Conservation (phyloP, 1,140 invertebrate species). For the Brachionus rotundiformis region DNA sequence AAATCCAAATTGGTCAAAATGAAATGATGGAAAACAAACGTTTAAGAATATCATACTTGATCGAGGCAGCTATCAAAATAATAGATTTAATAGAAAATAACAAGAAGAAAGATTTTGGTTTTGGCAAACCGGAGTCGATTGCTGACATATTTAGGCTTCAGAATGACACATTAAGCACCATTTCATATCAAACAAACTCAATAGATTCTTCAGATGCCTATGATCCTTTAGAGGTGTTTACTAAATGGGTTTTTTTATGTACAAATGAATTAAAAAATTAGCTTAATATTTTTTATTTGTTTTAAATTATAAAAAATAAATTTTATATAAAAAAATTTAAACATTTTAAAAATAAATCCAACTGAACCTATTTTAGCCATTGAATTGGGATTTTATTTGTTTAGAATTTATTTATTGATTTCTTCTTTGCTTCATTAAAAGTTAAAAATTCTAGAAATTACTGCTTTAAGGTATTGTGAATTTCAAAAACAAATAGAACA, state of each 20-base stretch:
- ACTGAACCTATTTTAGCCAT: no score
- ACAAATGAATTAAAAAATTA: conserved; percentile 37
- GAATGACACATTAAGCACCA: background rate
- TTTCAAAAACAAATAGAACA: no score
- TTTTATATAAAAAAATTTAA: no score
- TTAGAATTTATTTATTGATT: no score
- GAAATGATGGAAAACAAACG: background rate
- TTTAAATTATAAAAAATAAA: background rate
- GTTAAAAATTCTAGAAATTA: no score
- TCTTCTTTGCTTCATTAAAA: no score
- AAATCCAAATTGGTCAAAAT: background rate
- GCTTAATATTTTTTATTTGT: no score
- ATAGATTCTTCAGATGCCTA: conserved; percentile 3
- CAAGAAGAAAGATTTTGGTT: background rate
- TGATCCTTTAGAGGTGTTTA: conserved; percentile 21
- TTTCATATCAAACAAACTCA: conserved; percentile 11
- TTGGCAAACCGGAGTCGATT: background rate
- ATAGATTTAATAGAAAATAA: conserved; percentile 23
- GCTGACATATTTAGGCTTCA: background rate
- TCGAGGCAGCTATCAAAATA: background rate
- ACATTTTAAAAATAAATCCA: no score
- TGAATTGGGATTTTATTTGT: no score
- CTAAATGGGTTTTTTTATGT: conserved; percentile 23
- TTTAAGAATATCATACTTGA: background rate
- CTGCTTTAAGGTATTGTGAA: no score